These are phyloP conservation scores for Crocidura indochinensis DNA, from an alignment of 2,797 vertebrate genomes.

Conservation along the genomic window DNA sequence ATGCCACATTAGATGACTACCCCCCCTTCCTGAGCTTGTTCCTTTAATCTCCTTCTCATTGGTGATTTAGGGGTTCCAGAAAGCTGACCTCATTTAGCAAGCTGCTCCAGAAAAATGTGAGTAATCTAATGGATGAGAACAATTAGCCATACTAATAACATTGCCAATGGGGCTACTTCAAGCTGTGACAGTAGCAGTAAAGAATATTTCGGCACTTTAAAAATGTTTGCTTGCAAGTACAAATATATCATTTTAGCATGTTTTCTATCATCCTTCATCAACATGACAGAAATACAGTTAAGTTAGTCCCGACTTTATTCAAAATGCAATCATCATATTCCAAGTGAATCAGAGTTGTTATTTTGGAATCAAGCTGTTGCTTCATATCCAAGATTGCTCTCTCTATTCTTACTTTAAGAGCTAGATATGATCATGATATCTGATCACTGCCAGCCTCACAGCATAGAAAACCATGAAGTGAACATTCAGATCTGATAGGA, in stretches of 20 bases:
- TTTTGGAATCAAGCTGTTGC: slow-evolving; percentile 70
- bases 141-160: slow-evolving; percentile 80
- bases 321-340: slow-evolving; percentile 59
- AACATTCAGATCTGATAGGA: not conserved
- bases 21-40: slow-evolving; percentile 74
- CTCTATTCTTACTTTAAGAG: slow-evolving; percentile 71
- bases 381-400: slow-evolving; percentile 49
- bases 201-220: slow-evolving; percentile 63
- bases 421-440: not conserved
- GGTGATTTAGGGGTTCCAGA: slow-evolving; percentile 83
- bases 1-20: slow-evolving; percentile 78
- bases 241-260: slow-evolving; percentile 69
- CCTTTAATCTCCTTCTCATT: slow-evolving; percentile 83
- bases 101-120: slow-evolving; percentile 81
- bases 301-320: slow-evolving; percentile 68
- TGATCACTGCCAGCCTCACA: not conserved
- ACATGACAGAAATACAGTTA: slow-evolving; percentile 61
- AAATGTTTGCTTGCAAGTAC: slow-evolving; percentile 71
- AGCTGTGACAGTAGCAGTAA: slow-evolving; percentile 75
- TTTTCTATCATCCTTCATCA: slow-evolving; percentile 62
- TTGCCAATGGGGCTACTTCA: slow-evolving; percentile 80
- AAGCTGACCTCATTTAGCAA: slow-evolving; percentile 85
- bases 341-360: slow-evolving; percentile 58
- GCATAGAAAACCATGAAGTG: slow-evolving; percentile 26
- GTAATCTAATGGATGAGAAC: slow-evolving; percentile 79